Evolutionary conservation across 1,140 invertebrate species (phyloP).

Genomic region (Cydia strobilella): DNA sequence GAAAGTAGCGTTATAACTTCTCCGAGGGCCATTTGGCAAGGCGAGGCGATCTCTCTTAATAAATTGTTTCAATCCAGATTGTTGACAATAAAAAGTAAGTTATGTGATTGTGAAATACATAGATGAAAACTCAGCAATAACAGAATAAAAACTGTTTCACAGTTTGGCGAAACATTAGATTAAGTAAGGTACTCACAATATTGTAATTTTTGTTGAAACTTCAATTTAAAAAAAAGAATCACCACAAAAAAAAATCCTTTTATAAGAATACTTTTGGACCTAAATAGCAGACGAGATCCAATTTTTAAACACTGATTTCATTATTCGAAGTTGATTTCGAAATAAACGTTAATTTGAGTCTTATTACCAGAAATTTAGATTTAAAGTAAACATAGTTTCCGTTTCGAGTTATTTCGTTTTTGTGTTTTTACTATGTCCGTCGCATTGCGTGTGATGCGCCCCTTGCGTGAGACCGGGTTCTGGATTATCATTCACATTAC

Average conservation of each 20-base stretch:
- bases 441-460: constrained; percentile 12
- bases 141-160: no score
- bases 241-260: no score
- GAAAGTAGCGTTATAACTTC: not conserved
- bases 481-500: not conserved
- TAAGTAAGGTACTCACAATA: no score
- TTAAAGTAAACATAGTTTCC: not conserved
- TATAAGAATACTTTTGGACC: not conserved
- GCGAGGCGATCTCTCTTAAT: not conserved
- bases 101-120: no score
- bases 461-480: not conserved
- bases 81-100: not conserved
- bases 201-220: no score
- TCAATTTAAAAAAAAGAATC: no score
- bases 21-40: not conserved
- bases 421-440: not conserved
- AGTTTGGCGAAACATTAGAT: no score
- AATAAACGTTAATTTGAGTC: not conserved
- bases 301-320: no score
- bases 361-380: not conserved
- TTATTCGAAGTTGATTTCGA: not conserved
- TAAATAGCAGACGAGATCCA: no score
- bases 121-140: no score
- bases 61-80: no score
- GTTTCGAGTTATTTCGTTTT: constrained; percentile 4